phyloP scores from a whole-genome alignment of 2,888 invertebrate species.

The Gastrophysa polygoni region DNA sequence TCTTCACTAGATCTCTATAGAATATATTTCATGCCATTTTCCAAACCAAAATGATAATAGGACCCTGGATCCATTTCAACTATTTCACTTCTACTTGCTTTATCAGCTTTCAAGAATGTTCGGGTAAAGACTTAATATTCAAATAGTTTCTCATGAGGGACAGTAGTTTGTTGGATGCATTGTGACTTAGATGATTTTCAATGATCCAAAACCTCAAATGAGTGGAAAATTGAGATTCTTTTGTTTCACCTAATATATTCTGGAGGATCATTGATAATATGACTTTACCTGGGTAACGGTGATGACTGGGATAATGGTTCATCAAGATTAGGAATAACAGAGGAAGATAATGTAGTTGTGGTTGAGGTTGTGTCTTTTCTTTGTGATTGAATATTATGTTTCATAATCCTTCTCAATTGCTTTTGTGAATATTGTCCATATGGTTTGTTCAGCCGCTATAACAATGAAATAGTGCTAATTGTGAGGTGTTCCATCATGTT shows the following conservation, averaged over 20 bases:
- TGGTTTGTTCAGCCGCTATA: neutral
- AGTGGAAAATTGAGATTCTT: neutral
- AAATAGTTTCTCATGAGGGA: neutral
- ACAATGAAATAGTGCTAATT: neutral
- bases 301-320: neutral
- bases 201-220: neutral
- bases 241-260: neutral
- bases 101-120: slow-evolving; percentile 7
- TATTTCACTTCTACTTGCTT: slow-evolving; percentile 4
- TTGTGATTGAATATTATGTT: neutral
- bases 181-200: neutral
- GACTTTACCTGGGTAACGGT: neutral
- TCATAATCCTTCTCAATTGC: neutral
- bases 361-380: neutral
- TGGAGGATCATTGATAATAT: neutral
- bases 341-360: neutral
- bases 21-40: slow-evolving; percentile 1
- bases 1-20: neutral
- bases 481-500: no score
- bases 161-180: neutral
- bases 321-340: neutral
- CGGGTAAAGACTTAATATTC: neutral
- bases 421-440: neutral
- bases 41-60: slow-evolving; percentile 18
- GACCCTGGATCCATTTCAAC: neutral